Evolutionary conservation across 1,140 invertebrate genomes (phyloP).

Genomic region (Danaus plexippus): DNA sequence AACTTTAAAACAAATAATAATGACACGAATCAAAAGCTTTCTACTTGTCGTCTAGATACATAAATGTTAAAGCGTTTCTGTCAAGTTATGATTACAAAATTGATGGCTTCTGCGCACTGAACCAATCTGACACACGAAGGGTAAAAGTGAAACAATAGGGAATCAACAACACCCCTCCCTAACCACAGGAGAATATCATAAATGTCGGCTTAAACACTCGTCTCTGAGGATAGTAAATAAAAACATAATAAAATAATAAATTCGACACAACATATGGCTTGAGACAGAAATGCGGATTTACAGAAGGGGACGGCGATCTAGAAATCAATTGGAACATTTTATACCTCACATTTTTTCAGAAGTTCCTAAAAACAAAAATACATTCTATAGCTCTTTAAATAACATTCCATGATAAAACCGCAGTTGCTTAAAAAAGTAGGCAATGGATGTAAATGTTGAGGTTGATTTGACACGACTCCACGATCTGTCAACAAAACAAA

Average conservation of each 20-base stretch:
- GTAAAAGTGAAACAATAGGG: constrained; percentile 53
- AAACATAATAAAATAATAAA: constrained; percentile 71
- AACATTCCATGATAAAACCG: not conserved
- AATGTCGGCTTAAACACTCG: constrained; percentile 69
- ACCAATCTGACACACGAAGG: constrained; percentile 21
- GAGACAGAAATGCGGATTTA: constrained; percentile 26
- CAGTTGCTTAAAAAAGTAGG: not conserved
- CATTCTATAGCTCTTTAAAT: constrained; percentile 2
- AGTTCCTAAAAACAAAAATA: not conserved
- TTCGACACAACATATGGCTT: constrained; percentile 60
- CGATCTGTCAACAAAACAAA: constrained; percentile 41
- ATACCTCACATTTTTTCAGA: not conserved
- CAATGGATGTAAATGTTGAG: not conserved
- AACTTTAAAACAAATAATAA: too few relatives aligned
- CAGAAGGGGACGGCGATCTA: constrained; percentile 17
- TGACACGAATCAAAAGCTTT: too few relatives aligned
- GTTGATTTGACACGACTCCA: constrained; percentile 20
- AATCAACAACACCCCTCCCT: constrained; percentile 52
- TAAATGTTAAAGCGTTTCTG: too few relatives aligned
- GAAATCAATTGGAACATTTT: not conserved
- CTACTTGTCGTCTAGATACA: too few relatives aligned
- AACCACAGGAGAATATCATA: constrained; percentile 68
- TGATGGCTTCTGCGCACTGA: constrained; percentile 14
- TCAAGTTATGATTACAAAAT: constrained; percentile 6
- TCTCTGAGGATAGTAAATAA: constrained; percentile 65